A percentile compares a stretch with the other conserved stretches of the same genome.
These are phyloP conservation scores for Aphelocoma coerulescens DNA, from an alignment of 2,113 vertebrate genomes.

Conservation along the genomic window DNA sequence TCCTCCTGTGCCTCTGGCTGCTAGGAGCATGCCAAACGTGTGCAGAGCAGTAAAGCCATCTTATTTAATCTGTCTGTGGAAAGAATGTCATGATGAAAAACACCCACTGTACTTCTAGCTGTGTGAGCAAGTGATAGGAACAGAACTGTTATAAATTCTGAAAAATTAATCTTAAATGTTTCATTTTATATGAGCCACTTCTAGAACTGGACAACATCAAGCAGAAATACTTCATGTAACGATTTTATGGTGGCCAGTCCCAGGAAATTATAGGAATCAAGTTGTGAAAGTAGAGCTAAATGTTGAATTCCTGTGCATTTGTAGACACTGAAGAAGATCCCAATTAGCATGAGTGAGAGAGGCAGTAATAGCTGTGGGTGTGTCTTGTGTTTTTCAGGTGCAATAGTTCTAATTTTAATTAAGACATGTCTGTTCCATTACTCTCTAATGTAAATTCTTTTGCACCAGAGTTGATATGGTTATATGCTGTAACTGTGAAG, in stretches of 20 bases:
- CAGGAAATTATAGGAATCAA: background rate
- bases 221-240: background rate
- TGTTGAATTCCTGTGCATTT: background rate
- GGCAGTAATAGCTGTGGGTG: background rate
- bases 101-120: background rate
- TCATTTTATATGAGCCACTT: background rate
- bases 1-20: background rate
- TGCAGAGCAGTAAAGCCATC: background rate
- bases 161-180: background rate
- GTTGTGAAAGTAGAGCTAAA: background rate
- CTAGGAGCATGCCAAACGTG: background rate
- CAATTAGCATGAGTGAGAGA: background rate
- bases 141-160: background rate
- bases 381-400: background rate
- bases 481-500: background rate
- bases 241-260: background rate
- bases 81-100: background rate
- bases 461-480: background rate
- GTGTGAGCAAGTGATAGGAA: background rate
- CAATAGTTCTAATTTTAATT: background rate
- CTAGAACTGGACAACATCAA: background rate
- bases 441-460: background rate
- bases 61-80: background rate
- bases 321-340: background rate
- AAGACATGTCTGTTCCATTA: background rate